These are phyloP conservation scores for Tapera naevia DNA, from an alignment of 2,797 vertebrate genomes.

Conservation along the genomic window DNA sequence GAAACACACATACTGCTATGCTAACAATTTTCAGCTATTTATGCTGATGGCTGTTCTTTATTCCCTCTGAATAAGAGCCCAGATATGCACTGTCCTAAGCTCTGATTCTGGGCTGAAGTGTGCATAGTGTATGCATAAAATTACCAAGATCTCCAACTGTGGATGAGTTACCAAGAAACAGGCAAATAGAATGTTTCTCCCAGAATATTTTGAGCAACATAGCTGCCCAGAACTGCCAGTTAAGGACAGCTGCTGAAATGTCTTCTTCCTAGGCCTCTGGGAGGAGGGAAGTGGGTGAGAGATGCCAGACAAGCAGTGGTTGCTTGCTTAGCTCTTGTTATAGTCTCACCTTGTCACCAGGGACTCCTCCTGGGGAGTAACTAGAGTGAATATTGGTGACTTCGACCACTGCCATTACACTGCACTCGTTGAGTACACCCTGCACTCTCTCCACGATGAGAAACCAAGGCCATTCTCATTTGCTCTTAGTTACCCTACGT, in stretches of 20 bases:
- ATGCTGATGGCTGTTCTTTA: neutral
- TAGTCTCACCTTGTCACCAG: neutral
- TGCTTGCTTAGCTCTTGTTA: neutral
- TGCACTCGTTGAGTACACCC: rapidly evolving
- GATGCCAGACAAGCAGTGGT: neutral
- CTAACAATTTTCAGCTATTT: neutral
- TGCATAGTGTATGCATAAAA: rapidly evolving
- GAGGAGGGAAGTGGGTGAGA: neutral
- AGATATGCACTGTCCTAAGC: neutral
- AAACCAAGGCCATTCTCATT: neutral
- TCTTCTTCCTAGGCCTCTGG: neutral
- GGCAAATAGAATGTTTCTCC: neutral
- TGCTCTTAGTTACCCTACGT: neutral
- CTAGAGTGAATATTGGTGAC: neutral
- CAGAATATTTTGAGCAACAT: neutral
- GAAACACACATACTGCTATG: rapidly evolving
- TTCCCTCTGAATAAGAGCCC: neutral
- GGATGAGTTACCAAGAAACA: neutral
- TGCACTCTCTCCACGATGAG: neutral
- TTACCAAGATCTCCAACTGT: neutral
- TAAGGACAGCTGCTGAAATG: neutral
- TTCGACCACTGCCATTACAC: neutral
- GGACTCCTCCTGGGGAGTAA: neutral
- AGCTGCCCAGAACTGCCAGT: neutral
- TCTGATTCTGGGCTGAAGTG: neutral